Conservation (phyloP, 2,888 invertebrate genomes). For the Leptogaster cylindrica region DNA sequence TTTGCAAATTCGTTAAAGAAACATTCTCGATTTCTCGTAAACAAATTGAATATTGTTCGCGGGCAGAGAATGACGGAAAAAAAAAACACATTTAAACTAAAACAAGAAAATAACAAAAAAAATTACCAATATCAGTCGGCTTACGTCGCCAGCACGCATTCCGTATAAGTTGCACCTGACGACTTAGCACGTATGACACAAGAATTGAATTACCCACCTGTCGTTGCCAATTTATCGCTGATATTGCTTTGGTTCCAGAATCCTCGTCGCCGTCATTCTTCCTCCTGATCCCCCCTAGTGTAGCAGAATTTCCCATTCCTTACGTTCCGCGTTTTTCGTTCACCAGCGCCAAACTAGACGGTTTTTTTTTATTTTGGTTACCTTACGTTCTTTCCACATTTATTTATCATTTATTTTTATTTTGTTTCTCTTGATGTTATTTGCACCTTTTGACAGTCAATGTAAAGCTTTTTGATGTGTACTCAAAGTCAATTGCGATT, state of each 20-base stretch:
- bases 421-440: background rate
- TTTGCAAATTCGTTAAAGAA: background rate
- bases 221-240: conserved; percentile 35
- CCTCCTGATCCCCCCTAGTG: too few relatives aligned
- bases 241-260: conserved; percentile 7
- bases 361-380: conserved; percentile 1
- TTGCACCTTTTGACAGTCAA: background rate
- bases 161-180: conserved; percentile 29
- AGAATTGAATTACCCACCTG: conserved; percentile 38
- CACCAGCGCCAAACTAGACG: background rate
- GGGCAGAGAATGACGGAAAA: too few relatives aligned
- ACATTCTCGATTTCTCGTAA: background rate
- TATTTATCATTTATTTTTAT: conserved; percentile 6
- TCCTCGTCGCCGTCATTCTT: background rate
- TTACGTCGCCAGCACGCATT: conserved; percentile 21
- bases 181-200: conserved; percentile 33
- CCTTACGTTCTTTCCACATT: conserved; percentile 10
- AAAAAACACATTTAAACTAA: too few relatives aligned
- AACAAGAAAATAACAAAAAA: too few relatives aligned
- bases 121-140: conserved; percentile 8
- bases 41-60: conserved; percentile 14
- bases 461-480: background rate
- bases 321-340: conserved; percentile 9
- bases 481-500: background rate
- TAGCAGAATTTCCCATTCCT: background rate